Base-by-base conservation (phyloP, 2,888 invertebrate genomes). In the Mesoligia furuncula region DNA sequence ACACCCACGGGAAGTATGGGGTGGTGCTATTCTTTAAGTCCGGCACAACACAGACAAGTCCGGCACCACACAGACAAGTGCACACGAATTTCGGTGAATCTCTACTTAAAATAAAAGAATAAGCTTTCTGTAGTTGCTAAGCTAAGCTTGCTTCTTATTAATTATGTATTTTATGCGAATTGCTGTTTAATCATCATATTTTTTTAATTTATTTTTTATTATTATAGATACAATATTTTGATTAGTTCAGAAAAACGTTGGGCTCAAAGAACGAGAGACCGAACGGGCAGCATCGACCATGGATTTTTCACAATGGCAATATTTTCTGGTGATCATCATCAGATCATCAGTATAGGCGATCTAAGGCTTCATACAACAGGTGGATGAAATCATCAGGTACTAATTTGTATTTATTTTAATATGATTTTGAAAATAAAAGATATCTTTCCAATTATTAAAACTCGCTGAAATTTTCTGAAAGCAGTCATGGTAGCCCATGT, bases 61-160 rank as follows among this genome's bases (percentile, higher is more conserved):
- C n/a, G n/a, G n/a, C n/a, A n/a, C n/a, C n/a, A n/a, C n/a, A n/a
- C n/a, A n/a, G n/a, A n/a, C n/a, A n/a, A n/a, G n/a, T n/a, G n/a
- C n/a, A n/a, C n/a, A n/a, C n/a, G n/a, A n/a, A n/a, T n/a, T n/a
- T n/a, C n/a, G n/a, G n/a, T n/a, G n/a, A n/a, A n/a, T n/a, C n/a
- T n/a, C 36, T 15, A 48, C 15, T 15, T 48, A n/a, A n/a, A 71
- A 36, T 69, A 7, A 5, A n/a, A n/a, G 13, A 73, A 75, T 75
- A 17, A 76, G 31, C n/a, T 76, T 48, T 24, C 20, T 61, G 36
- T 59, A 7, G 24, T 42, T 51, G 27, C 39, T 77, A 31, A n/a
- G 75, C 48, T 75, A 31, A 17, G 75, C 61, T 75, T 62, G 48
- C 39, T 77, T 77, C 39, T 48, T 77, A 48, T 39, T 48, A 24